Conservation (phyloP, 2,113 vertebrate genomes). For the Emydura subglobosa region DNA sequence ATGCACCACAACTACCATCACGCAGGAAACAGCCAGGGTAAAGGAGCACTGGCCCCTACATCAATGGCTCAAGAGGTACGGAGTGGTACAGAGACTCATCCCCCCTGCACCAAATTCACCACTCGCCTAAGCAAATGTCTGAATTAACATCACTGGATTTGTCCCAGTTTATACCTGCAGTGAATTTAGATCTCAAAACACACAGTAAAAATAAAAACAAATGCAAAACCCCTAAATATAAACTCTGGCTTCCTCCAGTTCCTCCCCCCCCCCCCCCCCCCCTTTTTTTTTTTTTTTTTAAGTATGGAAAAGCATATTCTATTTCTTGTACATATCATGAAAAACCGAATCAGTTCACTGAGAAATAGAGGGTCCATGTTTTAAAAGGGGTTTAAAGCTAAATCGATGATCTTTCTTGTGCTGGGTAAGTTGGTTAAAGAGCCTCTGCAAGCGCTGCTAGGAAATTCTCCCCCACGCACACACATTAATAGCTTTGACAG, state of each 20-base stretch:
- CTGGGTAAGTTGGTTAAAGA: background rate
- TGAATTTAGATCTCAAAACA: background rate
- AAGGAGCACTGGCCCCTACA: background rate
- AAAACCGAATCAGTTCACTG: background rate
- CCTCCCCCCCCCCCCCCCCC: too few species aligned
- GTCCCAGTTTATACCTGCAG: background rate
- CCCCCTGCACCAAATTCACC: background rate
- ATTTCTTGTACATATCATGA: background rate
- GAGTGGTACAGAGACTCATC: background rate
- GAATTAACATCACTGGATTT: background rate
- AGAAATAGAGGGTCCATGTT: background rate
- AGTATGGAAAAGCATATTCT: background rate
- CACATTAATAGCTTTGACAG: background rate
- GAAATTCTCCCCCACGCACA: constrained; percentile 3
- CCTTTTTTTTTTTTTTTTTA: background rate
- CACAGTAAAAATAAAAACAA: background rate
- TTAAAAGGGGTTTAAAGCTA: constrained; percentile 4
- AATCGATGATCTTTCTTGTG: background rate
- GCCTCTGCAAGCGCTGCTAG: background rate
- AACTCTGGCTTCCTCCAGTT: background rate
- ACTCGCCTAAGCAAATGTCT: background rate
- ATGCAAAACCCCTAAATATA: background rate
- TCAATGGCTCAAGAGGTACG: background rate
- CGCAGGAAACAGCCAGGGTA: background rate
- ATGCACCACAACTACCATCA: background rate